Base-by-base conservation (phyloP, 37 sponge, comb jelly and placozoan species). In the Eunapius fragilis region DNA sequence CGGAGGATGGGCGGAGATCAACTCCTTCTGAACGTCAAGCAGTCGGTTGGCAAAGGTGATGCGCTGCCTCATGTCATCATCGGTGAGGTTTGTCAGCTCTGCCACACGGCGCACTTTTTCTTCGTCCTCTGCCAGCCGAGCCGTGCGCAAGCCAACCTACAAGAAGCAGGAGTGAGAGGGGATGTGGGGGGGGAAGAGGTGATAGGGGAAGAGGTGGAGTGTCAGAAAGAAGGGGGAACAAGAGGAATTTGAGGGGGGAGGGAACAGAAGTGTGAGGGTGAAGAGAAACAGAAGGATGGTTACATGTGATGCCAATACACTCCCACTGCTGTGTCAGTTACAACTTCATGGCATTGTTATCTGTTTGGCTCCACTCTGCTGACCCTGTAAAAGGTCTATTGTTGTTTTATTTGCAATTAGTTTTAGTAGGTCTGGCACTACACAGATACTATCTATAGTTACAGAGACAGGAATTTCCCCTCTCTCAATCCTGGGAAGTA, bases 21-120 rank as follows among this genome's bases (percentile, higher is more conserved):
- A 72, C 38, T 92, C 92, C 37, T 88, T 88, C 85, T 92, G 92
- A 0, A 92, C 92, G 36, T 84, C 85, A 19, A 92, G 17, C 74
- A 92, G 41, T 73, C 81, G 84, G 76, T 79, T 28, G 14, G 88
- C 88, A 36, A 92, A 79, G 67, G 49, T 30, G 23, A 92, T 30
- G 6, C 89, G 80, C 3, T 81, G 69, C 72, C 81, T 22, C 0
- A 85, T 47, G 31, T 85, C 92, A 17, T 85, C 92, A 36, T 80
- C 89, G 7, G 80, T 28, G 36, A 92, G 67, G 30, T 72, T n/a
- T 11, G 25, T 47, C 25, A 71, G 25, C 73, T 88, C 89, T 2
- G 45, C 76, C 4, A 90, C 36, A 58, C 89, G 68, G 6, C 92
- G 76, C 12, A 13, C 19, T 74, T 84, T 37, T 24, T 84, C 84